Evolutionary conservation across 1,140 invertebrate species (phyloP), one percentile per base, ranked within the genome.

Genomic region (Drosophila kepulauana): DNA sequence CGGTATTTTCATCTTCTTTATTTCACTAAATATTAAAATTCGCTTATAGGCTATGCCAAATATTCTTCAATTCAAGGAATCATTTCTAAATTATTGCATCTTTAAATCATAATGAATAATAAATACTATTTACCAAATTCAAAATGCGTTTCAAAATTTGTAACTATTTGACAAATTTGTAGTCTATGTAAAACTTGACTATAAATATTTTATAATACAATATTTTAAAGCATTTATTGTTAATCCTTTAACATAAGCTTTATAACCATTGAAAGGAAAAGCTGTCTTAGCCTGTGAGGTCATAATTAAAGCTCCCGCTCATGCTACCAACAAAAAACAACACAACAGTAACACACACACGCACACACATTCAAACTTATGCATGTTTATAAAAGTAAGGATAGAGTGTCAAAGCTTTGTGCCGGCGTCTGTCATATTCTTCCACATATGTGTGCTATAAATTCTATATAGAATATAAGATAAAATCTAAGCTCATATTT

Each of bases 271-370:
- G 15, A 57, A 56, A 7, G 30, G 30, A 43, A 78, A 62, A 74
- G 45, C 56, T 56, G 57, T 13, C 72, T 58, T 49, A 75, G 62
- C 74, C 68, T 85, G 77, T 33, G 43, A 75, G 74, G 69, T 28
- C 74, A 75, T 65, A 75, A 72, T 85, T 75, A 52, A 64, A 48
- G 46, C 73, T 59, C 11, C 57, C 61, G 16, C 49, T 10, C 16
- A 33, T 63, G 49, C 28, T 72, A 33, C 13, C 46, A 25, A 25
- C 20, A 25, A 52, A 7, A 8, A 11, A 1, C 7, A 25, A 16
- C 51, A 72, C 16, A 66, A 3, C 35, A 68, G 15, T 52, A 46
- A 45, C 56, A 79, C 75, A 72, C 16, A 20, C 16, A 2, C 78
- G 68, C 13, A 15, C 15, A 7, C 5, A 45, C 52, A 45, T 3